Conservation (phyloP, 1,140 invertebrate genomes). For the Bombyx mori region DNA sequence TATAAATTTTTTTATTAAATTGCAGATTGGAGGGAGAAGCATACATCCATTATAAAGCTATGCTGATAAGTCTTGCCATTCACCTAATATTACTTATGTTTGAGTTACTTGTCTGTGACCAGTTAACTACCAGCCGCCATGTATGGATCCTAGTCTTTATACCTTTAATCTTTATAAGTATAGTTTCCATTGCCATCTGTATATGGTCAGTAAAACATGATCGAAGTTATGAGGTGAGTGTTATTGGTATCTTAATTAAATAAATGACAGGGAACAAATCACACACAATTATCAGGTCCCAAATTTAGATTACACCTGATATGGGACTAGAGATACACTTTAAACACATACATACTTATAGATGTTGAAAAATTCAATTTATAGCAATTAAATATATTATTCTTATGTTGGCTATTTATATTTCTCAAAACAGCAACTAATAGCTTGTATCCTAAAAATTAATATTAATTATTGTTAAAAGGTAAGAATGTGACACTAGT, state of each 20-base stretch:
- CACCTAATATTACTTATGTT: conserved; percentile 97
- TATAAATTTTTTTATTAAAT: conserved; percentile 17
- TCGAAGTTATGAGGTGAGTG: conserved; percentile 90
- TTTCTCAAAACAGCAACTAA: neutral
- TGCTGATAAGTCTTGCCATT: conserved; percentile 94
- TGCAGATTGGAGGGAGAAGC: conserved; percentile 92
- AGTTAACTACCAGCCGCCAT: conserved; percentile 90
- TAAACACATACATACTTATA: no score
- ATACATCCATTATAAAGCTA: conserved; percentile 97
- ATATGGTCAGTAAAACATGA: conserved; percentile 99
- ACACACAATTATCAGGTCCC: no score
- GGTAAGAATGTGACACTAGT: neutral
- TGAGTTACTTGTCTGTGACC: conserved; percentile 95
- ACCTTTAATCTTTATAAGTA: conserved; percentile 95
- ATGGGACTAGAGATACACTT: no score
- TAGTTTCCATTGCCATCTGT: conserved; percentile 95
- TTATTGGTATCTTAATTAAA: no score
- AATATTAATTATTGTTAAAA: neutral
- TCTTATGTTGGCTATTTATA: neutral
- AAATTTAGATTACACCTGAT: no score
- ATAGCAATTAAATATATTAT: no score
- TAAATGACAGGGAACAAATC: no score
- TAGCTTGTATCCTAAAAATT: neutral
- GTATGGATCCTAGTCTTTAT: conserved; percentile 97
- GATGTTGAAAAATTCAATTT: no score